Conservation (phyloP, 2,888 invertebrate species). For the Marasmarcha lunaedactyla region DNA sequence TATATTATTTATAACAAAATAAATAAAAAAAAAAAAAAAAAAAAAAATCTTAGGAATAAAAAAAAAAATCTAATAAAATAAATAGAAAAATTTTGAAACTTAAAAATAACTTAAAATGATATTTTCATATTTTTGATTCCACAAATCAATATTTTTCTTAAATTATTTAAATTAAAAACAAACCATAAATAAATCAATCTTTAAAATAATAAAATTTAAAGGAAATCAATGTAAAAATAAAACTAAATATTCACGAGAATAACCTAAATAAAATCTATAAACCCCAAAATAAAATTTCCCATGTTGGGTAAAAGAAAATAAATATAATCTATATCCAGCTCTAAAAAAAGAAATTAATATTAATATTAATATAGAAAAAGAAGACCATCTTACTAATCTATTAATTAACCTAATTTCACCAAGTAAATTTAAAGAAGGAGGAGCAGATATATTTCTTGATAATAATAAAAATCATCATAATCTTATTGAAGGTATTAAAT, state of each 20-base stretch:
- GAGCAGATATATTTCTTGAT: conserved; percentile 74
- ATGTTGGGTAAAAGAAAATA: conserved; percentile 74
- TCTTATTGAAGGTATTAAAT: conserved; percentile 67
- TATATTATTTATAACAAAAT: conserved; percentile 56
- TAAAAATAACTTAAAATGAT: conserved; percentile 72
- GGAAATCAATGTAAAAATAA: conserved; percentile 74
- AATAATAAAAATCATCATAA: conserved; percentile 76
- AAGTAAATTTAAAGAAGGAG: conserved; percentile 76
- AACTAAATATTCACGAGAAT: conserved; percentile 70
- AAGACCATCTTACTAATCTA: conserved; percentile 65
- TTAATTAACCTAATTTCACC: conserved; percentile 75
- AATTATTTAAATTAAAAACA: conserved; percentile 74
- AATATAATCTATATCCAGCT: conserved; percentile 73
- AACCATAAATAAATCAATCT: conserved; percentile 58
- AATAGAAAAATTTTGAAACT: conserved; percentile 48
- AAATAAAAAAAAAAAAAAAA: conserved; percentile 44
- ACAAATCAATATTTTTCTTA: conserved; percentile 78
- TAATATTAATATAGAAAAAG: conserved; percentile 60
- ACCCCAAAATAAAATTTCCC: conserved; percentile 60
- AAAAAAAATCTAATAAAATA: conserved; percentile 62
- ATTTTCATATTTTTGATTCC: conserved; percentile 68
- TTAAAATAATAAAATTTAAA: conserved; percentile 73
- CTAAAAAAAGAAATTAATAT: conserved; percentile 74
- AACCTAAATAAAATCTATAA: conserved; percentile 58
- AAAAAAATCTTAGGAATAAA: conserved; percentile 75